Base-by-base conservation (phyloP, 2,113 vertebrate species). In the Lethenteron reissneri region DNA sequence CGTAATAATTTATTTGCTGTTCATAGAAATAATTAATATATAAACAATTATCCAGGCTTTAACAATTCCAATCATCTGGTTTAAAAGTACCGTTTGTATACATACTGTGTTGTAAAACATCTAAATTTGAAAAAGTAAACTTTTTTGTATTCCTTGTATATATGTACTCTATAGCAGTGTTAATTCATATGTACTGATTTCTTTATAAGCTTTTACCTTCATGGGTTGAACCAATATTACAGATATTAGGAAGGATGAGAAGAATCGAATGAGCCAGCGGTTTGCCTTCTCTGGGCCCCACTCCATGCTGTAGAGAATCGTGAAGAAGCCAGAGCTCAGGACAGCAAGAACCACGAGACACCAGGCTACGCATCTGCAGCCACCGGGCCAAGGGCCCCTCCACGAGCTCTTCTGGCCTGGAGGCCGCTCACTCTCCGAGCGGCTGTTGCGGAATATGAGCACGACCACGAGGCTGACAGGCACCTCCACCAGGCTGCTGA, bases 281-380 rank as follows among this genome's bases (percentile, higher is more conserved):
- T 68, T 68, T 68, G 64, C 64, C 21, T 68, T 68, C 64, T 68
- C 64, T 68, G 64, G 64, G 21, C 64, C 64, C 64, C 64, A 68
- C 64, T 68, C 64, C 64, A 68, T 68, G 64, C 64, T 68, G 64
- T 68, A 68, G 21, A 68, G 64, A 11, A 68, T 68, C 64, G 21
- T 21, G 21, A 68, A 68, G 11, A 68, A 68, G 8, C 64, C 64
- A 9, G 64, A 68, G 21, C n/a, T 68, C n/a, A 68, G n/a, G 21
- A 68, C 21, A 21, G 64, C 21, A 9, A 68, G 64, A 11, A 68
- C 11, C 11, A 68, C 2, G 64, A 68, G n/a, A 11, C n/a, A 17
- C 64, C 64, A 68, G 9, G 64, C 64, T n/a, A 68, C 25, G 11
- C 25, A 68, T n/a, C n/a, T n/a, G n/a, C n/a, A 17, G n/a, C 64